These are phyloP conservation scores for Sternarchorhynchus goeldii DNA, from an alignment of 2,797 vertebrate genomes.

Conservation along the genomic window DNA sequence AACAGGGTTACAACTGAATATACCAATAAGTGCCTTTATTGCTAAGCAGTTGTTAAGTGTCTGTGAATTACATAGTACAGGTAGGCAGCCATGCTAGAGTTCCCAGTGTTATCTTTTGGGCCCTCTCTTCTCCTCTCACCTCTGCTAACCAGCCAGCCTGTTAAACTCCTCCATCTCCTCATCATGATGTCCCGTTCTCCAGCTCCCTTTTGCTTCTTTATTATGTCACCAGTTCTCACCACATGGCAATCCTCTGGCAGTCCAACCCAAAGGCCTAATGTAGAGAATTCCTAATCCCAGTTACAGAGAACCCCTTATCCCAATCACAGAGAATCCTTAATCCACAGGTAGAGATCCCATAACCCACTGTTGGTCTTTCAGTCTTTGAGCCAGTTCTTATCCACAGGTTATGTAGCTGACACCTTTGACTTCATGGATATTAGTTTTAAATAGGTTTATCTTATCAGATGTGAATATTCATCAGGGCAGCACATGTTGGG, in stretches of 20 bases:
- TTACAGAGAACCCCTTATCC: conserved; percentile 9
- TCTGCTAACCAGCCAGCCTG: conserved; percentile 34
- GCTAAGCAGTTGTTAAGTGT: not conserved
- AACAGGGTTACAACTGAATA: not conserved
- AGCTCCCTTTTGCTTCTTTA: not conserved
- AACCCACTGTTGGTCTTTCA: conserved; percentile 55
- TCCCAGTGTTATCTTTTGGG: conserved; percentile 44
- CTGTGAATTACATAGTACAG: conserved; percentile 25
- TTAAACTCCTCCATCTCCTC: not conserved
- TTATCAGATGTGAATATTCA: conserved; percentile 36
- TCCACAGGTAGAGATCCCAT: conserved; percentile 27
- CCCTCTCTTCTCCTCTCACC: not conserved
- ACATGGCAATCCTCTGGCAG: not conserved
- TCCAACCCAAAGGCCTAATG: conserved; percentile 29
- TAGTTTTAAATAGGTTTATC: conserved; percentile 40
- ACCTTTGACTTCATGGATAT: conserved; percentile 38
- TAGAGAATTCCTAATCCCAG: conserved; percentile 13
- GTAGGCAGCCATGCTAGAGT: conserved; percentile 22
- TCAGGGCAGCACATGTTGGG: conserved; percentile 35
- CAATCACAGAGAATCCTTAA: not conserved
- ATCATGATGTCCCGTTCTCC: not conserved
- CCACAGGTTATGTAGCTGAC: conserved; percentile 38
- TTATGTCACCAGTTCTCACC: not conserved
- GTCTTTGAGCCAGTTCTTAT: conserved; percentile 51
- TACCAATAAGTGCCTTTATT: not conserved